A percentile compares a stretch with the other conserved stretches of the same genome.
phyloP scores from a whole-genome alignment of 2,113 vertebrate genomes.

The Otocyon megalotis region DNA sequence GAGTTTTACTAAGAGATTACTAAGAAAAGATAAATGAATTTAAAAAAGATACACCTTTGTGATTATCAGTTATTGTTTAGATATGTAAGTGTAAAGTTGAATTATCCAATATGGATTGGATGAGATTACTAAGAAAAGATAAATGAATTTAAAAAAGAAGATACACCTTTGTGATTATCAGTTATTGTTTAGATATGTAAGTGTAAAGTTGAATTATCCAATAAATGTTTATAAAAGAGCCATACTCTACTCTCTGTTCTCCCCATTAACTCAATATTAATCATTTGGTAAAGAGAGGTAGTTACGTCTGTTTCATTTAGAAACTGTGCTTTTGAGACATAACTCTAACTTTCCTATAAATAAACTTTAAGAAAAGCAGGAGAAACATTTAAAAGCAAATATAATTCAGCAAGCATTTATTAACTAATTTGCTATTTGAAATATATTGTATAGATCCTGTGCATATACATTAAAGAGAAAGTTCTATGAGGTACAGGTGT shows the following conservation, averaged over 20 bases:
- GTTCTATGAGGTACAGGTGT: not conserved
- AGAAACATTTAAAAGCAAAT: not conserved
- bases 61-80: conserved; percentile 18
- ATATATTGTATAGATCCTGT: not conserved
- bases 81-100: not conserved
- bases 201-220: not conserved
- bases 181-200: not conserved
- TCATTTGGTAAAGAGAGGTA: not conserved
- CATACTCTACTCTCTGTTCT: not conserved
- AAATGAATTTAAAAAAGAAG: not conserved
- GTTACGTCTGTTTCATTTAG: not conserved
- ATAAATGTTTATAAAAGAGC: not conserved
- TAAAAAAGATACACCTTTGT: not conserved
- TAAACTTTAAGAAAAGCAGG: not conserved
- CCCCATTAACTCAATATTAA: not conserved
- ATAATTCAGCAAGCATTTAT: conserved; percentile 4
- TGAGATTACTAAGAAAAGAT: not conserved
- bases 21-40: not conserved
- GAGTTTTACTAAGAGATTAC: not conserved
- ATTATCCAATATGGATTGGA: not conserved
- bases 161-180: not conserved
- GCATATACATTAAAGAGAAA: not conserved
- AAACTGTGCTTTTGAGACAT: not conserved
- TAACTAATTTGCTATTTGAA: not conserved
- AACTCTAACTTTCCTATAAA: not conserved